Percentiles rank a stretch among this genome's conserved stretches.
phyloP scores from a whole-genome alignment of 2,797 vertebrate species.

The Hydrocynus forskahlii region DNA sequence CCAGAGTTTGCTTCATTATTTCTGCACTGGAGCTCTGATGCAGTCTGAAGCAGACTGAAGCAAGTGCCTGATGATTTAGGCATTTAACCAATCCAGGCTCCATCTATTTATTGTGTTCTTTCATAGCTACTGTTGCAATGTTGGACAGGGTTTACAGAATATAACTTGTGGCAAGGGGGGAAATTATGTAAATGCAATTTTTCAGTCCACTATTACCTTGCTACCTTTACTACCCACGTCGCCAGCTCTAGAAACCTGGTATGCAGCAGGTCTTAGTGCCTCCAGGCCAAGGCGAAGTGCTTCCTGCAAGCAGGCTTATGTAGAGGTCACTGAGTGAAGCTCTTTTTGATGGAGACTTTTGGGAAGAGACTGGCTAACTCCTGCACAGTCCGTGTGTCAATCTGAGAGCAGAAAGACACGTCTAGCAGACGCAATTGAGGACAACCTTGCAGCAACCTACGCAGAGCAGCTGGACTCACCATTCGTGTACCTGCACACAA shows the following conservation, averaged over 20 bases:
- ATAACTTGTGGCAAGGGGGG: too few species aligned
- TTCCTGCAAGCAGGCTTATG: background rate
- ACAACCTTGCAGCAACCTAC: constrained; percentile 92
- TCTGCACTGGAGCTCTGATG: too few species aligned
- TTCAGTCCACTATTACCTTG: background rate
- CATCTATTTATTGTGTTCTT: too few species aligned
- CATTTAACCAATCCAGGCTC: too few species aligned
- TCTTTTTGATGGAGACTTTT: constrained; percentile 95
- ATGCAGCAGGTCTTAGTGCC: constrained; percentile 13
- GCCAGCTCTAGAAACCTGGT: background rate
- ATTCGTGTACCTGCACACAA: constrained; percentile 87
- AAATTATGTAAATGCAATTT: too few species aligned
- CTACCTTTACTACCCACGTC: background rate
- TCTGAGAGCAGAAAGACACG: constrained; percentile 98
- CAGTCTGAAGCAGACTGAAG: too few species aligned
- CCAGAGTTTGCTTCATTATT: too few species aligned
- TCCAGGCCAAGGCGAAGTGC: background rate
- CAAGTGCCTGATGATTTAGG: too few species aligned
- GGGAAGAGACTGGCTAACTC: constrained; percentile 90
- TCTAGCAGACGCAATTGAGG: constrained; percentile 90
- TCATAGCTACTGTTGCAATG: too few species aligned
- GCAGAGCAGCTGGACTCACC: constrained; percentile 88
- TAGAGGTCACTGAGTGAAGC: constrained; percentile 91
- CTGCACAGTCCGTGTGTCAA: constrained; percentile 90
- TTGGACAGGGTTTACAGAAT: too few species aligned